Percentiles rank a stretch among this genome's conserved stretches.
Conservation (phyloP, 53 echinoderm and acorn worm species). For the Stichopus horrens region DNA sequence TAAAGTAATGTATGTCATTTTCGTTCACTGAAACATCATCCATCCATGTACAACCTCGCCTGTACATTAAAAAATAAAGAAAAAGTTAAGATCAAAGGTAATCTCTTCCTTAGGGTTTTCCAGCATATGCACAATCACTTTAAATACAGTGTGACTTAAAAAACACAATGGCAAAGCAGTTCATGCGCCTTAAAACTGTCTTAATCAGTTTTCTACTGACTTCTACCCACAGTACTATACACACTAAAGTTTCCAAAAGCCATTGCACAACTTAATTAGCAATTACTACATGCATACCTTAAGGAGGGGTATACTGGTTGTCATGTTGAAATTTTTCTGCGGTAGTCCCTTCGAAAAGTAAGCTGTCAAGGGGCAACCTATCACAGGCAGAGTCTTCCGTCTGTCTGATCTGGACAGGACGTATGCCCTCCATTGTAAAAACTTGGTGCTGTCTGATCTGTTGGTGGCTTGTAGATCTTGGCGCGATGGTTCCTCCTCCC, state of each 20-base stretch:
- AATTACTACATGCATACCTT: slow-evolving; percentile 60
- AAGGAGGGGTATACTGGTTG: slow-evolving; percentile 70
- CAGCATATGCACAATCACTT: too few species aligned
- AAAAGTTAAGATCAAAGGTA: too few species aligned
- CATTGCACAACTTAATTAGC: background rate
- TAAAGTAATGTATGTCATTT: too few species aligned
- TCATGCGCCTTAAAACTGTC: too few species aligned
- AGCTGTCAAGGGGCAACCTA: slow-evolving; percentile 68
- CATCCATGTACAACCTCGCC: too few species aligned
- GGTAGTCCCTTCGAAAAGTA: slow-evolving; percentile 76
- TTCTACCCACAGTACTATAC: background rate
- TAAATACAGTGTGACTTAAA: too few species aligned
- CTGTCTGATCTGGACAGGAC: slow-evolving; percentile 83
- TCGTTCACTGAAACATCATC: too few species aligned
- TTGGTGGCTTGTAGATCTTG: slow-evolving; percentile 38
- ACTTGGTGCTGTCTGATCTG: slow-evolving; percentile 74
- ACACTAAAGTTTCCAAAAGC: background rate
- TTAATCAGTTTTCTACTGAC: too few species aligned
- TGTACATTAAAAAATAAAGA: too few species aligned
- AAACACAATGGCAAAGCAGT: too few species aligned
- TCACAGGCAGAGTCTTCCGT: slow-evolving; percentile 71
- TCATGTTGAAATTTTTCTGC: slow-evolving; percentile 73
- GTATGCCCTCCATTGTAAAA: slow-evolving; percentile 84
- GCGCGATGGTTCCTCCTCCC: slow-evolving; percentile 45
- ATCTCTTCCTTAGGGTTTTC: too few species aligned